A percentile compares a stretch with the other conserved stretches of the same genome.
Evolutionary conservation across 2,797 vertebrate species (phyloP).

Genomic region (Microctenopoma steveboyesi): DNA sequence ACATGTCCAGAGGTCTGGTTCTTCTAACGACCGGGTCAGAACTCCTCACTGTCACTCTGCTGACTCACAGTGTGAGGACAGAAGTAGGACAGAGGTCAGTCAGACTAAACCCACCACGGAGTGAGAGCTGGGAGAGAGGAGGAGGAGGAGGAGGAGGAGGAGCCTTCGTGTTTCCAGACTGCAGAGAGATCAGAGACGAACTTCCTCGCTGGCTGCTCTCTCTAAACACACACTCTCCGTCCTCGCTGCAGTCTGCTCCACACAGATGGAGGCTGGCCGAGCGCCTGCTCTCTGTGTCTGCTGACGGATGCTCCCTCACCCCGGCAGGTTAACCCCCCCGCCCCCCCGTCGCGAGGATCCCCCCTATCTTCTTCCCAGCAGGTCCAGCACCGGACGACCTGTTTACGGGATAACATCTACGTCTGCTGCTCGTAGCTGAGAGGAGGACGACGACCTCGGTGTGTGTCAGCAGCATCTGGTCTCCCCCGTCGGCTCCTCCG

Average conservation of each 20-base stretch:
- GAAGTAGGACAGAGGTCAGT: conserved; percentile 66
- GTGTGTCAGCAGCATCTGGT: conserved; percentile 8
- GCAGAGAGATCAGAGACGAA: conserved; percentile 53
- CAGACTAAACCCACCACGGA: conserved; percentile 1
- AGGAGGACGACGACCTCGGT: neutral
- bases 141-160: conserved; percentile 9
- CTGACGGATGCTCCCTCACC: conserved; percentile 40
- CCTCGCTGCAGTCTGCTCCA: conserved; percentile 42
- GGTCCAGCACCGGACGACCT: neutral
- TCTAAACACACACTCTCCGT: conserved; percentile 30
- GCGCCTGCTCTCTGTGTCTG: conserved; percentile 37
- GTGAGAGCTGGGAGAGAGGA: conserved; percentile 18
- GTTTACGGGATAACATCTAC: neutral
- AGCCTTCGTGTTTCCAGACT: conserved; percentile 30
- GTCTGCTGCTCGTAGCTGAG: neutral
- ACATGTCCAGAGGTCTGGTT: no score
- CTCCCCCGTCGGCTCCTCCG: conserved; percentile 22
- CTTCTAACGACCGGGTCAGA: no score
- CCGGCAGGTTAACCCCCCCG: conserved; percentile 22
- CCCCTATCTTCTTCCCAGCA: neutral
- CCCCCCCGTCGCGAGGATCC: neutral
- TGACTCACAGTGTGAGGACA: neutral
- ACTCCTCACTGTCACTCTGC: no score
- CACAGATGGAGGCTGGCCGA: conserved; percentile 44
- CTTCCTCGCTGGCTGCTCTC: conserved; percentile 42